Base-by-base conservation (phyloP, 2,113 vertebrate species). In the Procavia capensis region DNA sequence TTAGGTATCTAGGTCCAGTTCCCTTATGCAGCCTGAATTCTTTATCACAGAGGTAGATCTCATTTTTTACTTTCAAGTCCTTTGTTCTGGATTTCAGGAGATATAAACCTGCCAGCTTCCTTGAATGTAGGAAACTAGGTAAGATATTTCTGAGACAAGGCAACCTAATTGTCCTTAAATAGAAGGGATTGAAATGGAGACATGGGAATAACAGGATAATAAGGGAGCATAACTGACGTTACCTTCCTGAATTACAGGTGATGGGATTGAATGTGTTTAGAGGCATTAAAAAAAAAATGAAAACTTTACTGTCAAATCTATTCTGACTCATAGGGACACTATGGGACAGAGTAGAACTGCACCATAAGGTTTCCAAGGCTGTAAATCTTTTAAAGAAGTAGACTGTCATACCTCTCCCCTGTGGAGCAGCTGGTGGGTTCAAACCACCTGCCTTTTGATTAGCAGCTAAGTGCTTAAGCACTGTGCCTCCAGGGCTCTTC, bases 71-170 rank as follows among this genome's bases (percentile, higher is more conserved):
- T 93, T 68, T 88, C 4, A 47, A 17, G 25, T 93, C 74, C 9
- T 76, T 91, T 88, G 19, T n/a, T 68, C n/a, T 72, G 74, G 20
- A 34, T 93, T 82, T 91, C 31, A 54, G 66, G 29, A 83, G 39
- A 43, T 24, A 64, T 2, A 47, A 57, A 47, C 4, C 27, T 72
- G 84, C 25, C 34, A 43, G 9, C 11, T 91, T 0, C 39, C 25
- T 50, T 63, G 29, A 74, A 93, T 72, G 13, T 10, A 25, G 3
- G 9, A 91, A 82, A 78, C 5, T 1, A 27, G 8, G 10, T n/a
- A 66, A 57, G 54, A 88, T 2, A 27, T 79, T 93, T 64, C 79
- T 91, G n/a, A 94, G 22, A 50, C 29, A 87, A 95, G 50, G 27
- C 9, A 19, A 9, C 34, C 3, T 17, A 8, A 4, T 54, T 63